Conservation (phyloP, 2,797 vertebrate genomes). For the Diplodus sargus region DNA sequence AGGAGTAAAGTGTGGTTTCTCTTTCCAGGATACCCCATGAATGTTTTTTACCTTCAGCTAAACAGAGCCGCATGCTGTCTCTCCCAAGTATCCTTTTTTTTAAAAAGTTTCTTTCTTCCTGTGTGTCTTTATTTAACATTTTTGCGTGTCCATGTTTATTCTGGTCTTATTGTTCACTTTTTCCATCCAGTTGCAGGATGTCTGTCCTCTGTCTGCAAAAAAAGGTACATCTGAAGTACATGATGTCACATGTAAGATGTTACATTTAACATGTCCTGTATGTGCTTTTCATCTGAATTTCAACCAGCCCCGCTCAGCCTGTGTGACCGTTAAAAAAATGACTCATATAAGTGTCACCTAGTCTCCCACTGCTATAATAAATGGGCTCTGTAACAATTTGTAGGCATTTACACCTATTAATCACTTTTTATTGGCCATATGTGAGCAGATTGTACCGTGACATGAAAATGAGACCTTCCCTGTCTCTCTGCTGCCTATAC, state of each 20-base stretch:
- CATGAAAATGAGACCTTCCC: no score
- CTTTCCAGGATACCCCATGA: slow-evolving; percentile 21
- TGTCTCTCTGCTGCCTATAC: no score
- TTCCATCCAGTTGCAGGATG: neutral
- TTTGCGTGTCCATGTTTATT: neutral
- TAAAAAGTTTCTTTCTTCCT: neutral
- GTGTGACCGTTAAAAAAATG: neutral
- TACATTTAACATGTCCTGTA: neutral
- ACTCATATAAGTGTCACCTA: neutral
- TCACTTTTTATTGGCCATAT: no score
- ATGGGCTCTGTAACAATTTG: no score
- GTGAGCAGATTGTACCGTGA: no score
- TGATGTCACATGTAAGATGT: neutral
- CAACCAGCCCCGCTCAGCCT: neutral
- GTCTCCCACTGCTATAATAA: neutral
- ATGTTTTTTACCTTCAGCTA: slow-evolving; percentile 8
- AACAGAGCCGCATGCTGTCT: neutral
- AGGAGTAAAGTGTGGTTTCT: slow-evolving; percentile 31
- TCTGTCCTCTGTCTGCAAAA: slow-evolving; percentile 7
- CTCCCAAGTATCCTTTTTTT: neutral
- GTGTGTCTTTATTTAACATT: neutral
- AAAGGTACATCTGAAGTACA: neutral
- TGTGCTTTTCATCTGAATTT: neutral
- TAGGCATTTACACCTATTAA: no score
- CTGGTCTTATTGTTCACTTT: neutral